Base-by-base conservation (phyloP, 2,888 invertebrate species). In the Caenorhabditis sp. region DNA sequence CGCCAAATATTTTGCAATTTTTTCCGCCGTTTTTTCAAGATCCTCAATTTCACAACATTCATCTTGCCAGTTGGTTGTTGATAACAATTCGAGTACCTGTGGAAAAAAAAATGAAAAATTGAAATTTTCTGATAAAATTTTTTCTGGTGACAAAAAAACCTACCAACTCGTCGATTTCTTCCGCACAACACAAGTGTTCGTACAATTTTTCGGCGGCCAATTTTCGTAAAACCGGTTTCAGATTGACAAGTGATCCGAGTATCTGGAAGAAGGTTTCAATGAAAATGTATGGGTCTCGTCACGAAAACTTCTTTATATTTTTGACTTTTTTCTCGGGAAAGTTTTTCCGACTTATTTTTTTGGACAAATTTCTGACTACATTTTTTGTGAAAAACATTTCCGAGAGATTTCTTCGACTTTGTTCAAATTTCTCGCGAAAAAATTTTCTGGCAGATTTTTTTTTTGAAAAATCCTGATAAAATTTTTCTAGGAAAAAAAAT, bases 151-250 rank as follows among this genome's bases (percentile, higher is more conserved):
- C 4, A 10, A 31, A 31, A 4, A 37, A 60, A 6, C 27, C 23
- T 23, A 66, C 73, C 23, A 69, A 57, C 21, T 76, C 76, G 37
- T 74, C 76, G 1, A 58, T 54, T 21, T 69, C 67, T 27, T 67
- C 71, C 6, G 66, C 66, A 58, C 73, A 74, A 53, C 80, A 80
- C 12, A 86, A 63, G 27, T 82, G 81, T 50, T 88, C 85, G 55
- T 84, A 82, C 5, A 87, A 66, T 37, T 78, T 68, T 24, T 86
- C 83, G 23, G 86, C 86, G 0, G 84, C 81, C 23, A 66, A 58
- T 50, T 82, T 73, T 14, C 86, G 65, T 14, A 86, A 59, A 8
- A 77, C 73, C 8, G 82, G 79, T 23, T 78, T 68, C 19, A 68
- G 67, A 23, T 80, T 79, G 14, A 60, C 60, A 10, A 86, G 70